Base-by-base conservation (phyloP, 2,797 vertebrate genomes). In the Coreius guichenoti region DNA sequence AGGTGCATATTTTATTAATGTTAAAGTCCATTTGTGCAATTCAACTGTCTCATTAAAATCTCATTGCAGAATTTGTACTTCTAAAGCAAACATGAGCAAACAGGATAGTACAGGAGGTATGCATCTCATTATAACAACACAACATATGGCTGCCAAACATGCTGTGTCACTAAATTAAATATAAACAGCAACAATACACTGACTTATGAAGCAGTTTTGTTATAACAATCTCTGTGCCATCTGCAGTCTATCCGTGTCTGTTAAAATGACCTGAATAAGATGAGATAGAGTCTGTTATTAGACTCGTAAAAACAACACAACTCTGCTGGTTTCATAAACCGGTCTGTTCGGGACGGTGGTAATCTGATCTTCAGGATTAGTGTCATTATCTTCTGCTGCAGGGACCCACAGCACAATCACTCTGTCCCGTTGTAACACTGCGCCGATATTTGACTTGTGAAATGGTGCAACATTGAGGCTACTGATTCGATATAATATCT, bases 321-420 rank as follows among this genome's bases (percentile, higher is more conserved):
- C 56, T 29, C 14, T 23, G 21, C 56, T 29, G 61, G 43, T 31
- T 84, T 65, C 29, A 77, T 56, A 78, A 70, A 29, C 17, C 14
- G n/a, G 16, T 67, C 63, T 69, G 63, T 56, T 69, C 5, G 49
- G 74, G 47, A 78, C 74, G 13, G 26, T 65, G 72, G 4, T 78
- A 84, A 84, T 84, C 74, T 84, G 12, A 84, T 77, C 5, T 77
- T 16, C 33, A 51, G 74, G 82, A 84, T 84, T 84, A 84, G 49
- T 69, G 63, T 70, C 49, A 29, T 84, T 83, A 77, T 83, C 31
- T 78, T 83, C 51, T 47, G 29, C 73, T 31, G 19, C 73, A 29
- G 61, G n/a, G 74, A 77, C 61, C 36, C 51, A 45, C 31, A 47
- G 39, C 61, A 80, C 61, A 67, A 49, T 88, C 83, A 73, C 88